These are phyloP conservation scores for Trogon surrucura DNA, from an alignment of 2,113 vertebrate species.

Conservation along the genomic window DNA sequence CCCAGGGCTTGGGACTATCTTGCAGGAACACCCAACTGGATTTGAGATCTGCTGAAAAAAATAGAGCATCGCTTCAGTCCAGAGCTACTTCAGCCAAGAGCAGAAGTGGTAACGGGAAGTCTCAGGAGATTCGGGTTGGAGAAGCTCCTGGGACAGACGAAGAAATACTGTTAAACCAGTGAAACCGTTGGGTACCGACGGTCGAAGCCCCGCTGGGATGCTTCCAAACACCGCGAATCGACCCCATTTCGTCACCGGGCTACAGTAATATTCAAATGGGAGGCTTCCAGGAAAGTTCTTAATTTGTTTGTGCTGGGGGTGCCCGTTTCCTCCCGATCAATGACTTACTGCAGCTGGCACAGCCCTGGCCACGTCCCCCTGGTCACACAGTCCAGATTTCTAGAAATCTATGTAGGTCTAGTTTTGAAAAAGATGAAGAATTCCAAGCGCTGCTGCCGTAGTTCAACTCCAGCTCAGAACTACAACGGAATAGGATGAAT, in stretches of 20 bases:
- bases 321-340: neutral
- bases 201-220: neutral
- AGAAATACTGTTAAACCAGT: fast-evolving
- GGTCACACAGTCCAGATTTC: neutral
- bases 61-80: neutral
- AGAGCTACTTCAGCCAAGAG: neutral
- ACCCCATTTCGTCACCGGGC: neutral
- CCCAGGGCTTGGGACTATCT: neutral
- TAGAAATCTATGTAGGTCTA: neutral
- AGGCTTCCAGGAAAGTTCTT: neutral
- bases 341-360: neutral
- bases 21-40: neutral
- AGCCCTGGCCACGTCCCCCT: neutral
- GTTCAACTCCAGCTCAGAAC: neutral
- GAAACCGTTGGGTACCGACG: neutral
- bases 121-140: neutral
- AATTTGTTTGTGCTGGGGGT: neutral
- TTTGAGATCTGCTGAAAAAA: neutral
- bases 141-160: neutral
- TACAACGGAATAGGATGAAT: neutral
- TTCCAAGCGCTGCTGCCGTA: neutral
- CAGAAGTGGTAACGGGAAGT: neutral
- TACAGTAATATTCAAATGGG: neutral
- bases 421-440: neutral
- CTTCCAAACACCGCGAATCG: neutral